Percentiles rank a stretch among this genome's conserved stretches.
phyloP scores from a whole-genome alignment of 1,140 invertebrate genomes.

The Heliconius congener region DNA sequence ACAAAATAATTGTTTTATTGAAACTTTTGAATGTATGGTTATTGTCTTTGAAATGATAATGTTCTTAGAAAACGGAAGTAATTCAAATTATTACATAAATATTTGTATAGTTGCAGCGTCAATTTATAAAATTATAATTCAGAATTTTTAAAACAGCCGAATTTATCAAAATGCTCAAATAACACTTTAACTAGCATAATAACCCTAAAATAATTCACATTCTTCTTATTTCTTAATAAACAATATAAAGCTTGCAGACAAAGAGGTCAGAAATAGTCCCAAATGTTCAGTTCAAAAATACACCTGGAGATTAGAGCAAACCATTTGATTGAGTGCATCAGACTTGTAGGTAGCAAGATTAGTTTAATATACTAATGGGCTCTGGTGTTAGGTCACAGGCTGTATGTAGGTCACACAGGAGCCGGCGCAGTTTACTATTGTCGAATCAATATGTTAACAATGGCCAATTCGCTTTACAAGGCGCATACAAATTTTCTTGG shows the following conservation, averaged over 20 bases:
- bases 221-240: too few relatives aligned
- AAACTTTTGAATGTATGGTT: too few relatives aligned
- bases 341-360: background rate
- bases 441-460: slow-evolving; percentile 32
- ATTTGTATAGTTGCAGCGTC: too few relatives aligned
- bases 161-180: too few relatives aligned
- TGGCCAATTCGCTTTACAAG: slow-evolving; percentile 26
- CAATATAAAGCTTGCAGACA: background rate
- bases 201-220: too few relatives aligned
- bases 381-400: slow-evolving; percentile 36
- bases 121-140: too few relatives aligned
- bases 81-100: too few relatives aligned
- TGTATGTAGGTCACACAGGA: slow-evolving; percentile 35
- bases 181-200: too few relatives aligned
- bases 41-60: too few relatives aligned
- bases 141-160: too few relatives aligned
- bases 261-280: background rate
- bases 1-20: too few relatives aligned
- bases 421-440: slow-evolving; percentile 16
- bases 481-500: slow-evolving; percentile 1
- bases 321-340: slow-evolving; percentile 3
- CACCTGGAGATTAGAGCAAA: slow-evolving; percentile 1
- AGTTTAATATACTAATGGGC: slow-evolving; percentile 19
- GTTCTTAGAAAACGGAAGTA: too few relatives aligned
- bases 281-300: background rate